These are phyloP conservation scores for Salminus brasiliensis DNA, from an alignment of 2,113 vertebrate species.

Conservation along the genomic window DNA sequence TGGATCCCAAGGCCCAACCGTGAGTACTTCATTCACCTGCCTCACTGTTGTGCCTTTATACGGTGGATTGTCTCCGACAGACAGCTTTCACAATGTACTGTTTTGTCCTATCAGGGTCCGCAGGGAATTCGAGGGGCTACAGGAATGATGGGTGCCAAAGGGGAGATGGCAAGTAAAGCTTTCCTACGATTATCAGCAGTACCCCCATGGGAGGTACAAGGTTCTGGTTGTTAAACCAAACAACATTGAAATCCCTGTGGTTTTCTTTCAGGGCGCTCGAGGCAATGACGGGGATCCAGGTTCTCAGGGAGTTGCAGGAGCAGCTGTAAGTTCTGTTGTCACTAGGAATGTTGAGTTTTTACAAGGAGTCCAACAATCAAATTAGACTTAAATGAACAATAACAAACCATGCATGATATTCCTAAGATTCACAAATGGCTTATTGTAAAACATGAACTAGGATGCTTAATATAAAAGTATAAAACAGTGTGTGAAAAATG, in stretches of 20 bases:
- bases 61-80: neutral
- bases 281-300: slow-evolving; percentile 91
- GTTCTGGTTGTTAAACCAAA: neutral
- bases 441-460: too few species aligned
- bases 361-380: too few species aligned
- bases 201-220: too few species aligned
- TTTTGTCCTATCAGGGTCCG: slow-evolving; percentile 80
- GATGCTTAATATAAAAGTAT: too few species aligned
- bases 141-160: slow-evolving; percentile 88
- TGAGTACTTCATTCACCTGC: slow-evolving; percentile 72
- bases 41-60: neutral
- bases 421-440: too few species aligned
- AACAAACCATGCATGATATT: too few species aligned
- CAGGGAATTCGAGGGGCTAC: slow-evolving; percentile 88
- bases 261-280: slow-evolving; percentile 80
- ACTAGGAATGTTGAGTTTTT: neutral
- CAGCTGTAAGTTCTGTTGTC: slow-evolving; percentile 79
- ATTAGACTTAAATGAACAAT: too few species aligned
- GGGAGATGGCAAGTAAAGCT: slow-evolving; percentile 81
- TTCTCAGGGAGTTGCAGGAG: slow-evolving; percentile 85
- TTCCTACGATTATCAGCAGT: neutral
- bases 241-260: neutral
- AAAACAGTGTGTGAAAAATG: too few species aligned
- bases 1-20: slow-evolving; percentile 88
- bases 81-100: neutral